Percentiles rank a stretch among this genome's conserved stretches.
Evolutionary conservation across 2,797 vertebrate species (phyloP).

Genomic region (Danio jaintianensis): DNA sequence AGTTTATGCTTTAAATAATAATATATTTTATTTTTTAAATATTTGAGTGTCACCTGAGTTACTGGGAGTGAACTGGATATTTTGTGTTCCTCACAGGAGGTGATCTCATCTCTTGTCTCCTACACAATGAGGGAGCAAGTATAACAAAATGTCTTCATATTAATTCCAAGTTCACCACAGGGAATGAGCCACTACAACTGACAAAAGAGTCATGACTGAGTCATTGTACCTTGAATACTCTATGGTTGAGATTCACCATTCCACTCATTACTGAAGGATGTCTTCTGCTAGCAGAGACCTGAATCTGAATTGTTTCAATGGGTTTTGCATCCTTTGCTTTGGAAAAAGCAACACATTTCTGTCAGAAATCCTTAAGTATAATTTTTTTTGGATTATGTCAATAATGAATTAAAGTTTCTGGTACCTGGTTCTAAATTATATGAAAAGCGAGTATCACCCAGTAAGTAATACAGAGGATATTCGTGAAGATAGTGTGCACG

Average conservation of each 20-base stretch:
- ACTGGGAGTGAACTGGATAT: background rate
- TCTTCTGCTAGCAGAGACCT: constrained; percentile 63
- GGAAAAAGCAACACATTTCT: constrained; percentile 32
- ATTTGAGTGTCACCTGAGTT: constrained; percentile 11
- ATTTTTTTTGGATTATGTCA: background rate
- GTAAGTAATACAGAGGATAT: constrained; percentile 78
- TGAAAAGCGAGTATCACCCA: constrained; percentile 73
- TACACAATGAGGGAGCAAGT: background rate
- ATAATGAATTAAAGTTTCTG: background rate
- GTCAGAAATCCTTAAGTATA: background rate
- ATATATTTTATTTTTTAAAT: background rate
- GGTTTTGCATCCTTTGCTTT: constrained; percentile 68
- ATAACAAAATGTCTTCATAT: background rate
- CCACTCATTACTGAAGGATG: constrained; percentile 49
- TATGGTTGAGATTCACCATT: constrained; percentile 66
- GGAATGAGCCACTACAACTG: background rate
- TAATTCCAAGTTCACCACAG: background rate
- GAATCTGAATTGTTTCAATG: constrained; percentile 78
- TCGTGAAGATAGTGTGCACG: constrained; percentile 72
- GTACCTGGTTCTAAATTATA: constrained; percentile 74
- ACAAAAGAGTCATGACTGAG: background rate
- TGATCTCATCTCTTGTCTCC: constrained; percentile 4
- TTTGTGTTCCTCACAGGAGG: constrained; percentile 3
- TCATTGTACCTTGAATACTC: constrained; percentile 71
- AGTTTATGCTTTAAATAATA: background rate